phyloP scores from a whole-genome alignment of 2,797 vertebrate genomes.

The Tarsius wallacei region DNA sequence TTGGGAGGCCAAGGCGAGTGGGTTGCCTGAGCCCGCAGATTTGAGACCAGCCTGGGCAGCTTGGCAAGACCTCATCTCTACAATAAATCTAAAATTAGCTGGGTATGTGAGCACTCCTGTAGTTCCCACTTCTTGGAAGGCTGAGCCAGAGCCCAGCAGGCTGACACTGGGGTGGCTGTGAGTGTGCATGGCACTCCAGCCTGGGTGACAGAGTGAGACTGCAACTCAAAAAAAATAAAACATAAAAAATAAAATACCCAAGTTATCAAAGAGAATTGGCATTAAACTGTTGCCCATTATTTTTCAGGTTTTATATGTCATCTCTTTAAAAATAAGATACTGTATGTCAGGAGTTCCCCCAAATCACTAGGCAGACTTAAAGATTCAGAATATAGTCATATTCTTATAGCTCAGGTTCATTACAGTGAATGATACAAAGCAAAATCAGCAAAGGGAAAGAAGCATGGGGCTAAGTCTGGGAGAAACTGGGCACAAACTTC shows the following conservation, averaged over 20 bases:
- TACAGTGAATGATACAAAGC: neutral
- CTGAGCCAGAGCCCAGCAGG: too few species aligned
- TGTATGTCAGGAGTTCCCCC: neutral
- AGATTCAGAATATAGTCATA: neutral
- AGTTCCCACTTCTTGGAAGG: too few species aligned
- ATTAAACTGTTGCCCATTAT: neutral
- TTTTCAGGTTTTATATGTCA: constrained; percentile 48
- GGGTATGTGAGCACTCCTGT: too few species aligned
- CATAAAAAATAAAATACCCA: neutral
- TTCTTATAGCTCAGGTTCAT: neutral
- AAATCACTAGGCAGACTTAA: neutral
- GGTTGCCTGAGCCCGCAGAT: too few species aligned
- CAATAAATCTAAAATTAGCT: too few species aligned
- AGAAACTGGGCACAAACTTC: neutral
- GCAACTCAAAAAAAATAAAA: too few species aligned
- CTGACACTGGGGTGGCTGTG: too few species aligned
- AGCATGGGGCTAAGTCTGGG: neutral
- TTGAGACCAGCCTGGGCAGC: too few species aligned
- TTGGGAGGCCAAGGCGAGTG: too few species aligned
- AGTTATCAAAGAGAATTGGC: constrained; percentile 46
- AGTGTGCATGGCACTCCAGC: too few species aligned
- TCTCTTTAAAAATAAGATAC: constrained; percentile 49
- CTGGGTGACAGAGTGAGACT: too few species aligned
- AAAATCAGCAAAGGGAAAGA: neutral
- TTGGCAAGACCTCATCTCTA: too few species aligned